Percentiles rank a stretch among this genome's conserved stretches.
These are phyloP conservation scores for Polydrusus pterygomalis DNA, from an alignment of 2,888 invertebrate species.

Conservation along the genomic window DNA sequence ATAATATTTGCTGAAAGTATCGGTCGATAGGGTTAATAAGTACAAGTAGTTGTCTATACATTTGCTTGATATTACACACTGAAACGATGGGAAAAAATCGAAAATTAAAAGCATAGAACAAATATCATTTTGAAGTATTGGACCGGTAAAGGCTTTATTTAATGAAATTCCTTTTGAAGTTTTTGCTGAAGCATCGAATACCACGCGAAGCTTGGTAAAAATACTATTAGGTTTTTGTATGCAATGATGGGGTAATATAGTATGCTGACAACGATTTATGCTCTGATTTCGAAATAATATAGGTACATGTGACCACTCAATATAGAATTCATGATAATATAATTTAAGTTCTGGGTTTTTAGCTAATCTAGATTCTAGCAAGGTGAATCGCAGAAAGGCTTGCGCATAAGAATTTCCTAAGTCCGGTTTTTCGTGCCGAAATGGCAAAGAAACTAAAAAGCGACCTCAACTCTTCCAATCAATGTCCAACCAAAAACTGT, in stretches of 20 bases:
- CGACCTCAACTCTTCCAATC: background rate
- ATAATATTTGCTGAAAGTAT: slow-evolving; percentile 44
- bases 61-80: background rate
- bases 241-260: slow-evolving; percentile 2
- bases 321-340: too few relatives aligned
- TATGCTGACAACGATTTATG: background rate
- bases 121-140: slow-evolving; percentile 43
- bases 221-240: slow-evolving; percentile 31
- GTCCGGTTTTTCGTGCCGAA: too few relatives aligned
- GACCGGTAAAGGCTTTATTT: slow-evolving; percentile 34
- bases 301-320: too few relatives aligned
- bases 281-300: too few relatives aligned
- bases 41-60: background rate
- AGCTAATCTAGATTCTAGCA: too few relatives aligned
- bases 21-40: slow-evolving; percentile 2
- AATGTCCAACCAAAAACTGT: background rate
- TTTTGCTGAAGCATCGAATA: slow-evolving; percentile 35
- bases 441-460: background rate
- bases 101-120: slow-evolving; percentile 1
- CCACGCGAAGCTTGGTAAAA: slow-evolving; percentile 32
- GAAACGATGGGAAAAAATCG: background rate
- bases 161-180: slow-evolving; percentile 2
- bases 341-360: too few relatives aligned
- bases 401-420: too few relatives aligned
- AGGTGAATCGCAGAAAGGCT: too few relatives aligned